phyloP scores from a whole-genome alignment of 2,113 vertebrate genomes.

The Amia ocellicauda region DNA sequence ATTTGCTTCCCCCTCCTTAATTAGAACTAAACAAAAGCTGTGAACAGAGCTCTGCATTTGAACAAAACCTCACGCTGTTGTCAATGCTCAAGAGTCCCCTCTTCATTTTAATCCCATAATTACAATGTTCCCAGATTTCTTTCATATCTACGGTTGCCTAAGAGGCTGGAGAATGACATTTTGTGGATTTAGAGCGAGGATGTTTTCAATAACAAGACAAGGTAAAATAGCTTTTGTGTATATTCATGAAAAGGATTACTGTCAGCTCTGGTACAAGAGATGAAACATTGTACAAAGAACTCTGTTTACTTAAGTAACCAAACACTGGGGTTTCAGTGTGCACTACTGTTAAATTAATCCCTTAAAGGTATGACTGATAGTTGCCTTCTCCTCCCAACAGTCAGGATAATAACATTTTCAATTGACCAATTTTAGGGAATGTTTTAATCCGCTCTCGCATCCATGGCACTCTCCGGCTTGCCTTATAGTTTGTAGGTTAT shows the following conservation, averaged over 20 bases:
- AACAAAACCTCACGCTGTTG: slow-evolving; percentile 17
- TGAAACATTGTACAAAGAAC: slow-evolving; percentile 19
- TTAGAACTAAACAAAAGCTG: slow-evolving; percentile 20
- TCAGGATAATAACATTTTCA: slow-evolving; percentile 15
- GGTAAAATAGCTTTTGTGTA: slow-evolving; percentile 22
- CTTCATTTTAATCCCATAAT: slow-evolving; percentile 35
- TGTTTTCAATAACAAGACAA: slow-evolving; percentile 32
- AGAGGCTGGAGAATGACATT: slow-evolving; percentile 38
- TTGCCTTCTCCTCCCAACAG: slow-evolving; percentile 10
- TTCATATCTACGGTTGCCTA: slow-evolving; percentile 39
- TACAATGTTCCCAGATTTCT: slow-evolving; percentile 36
- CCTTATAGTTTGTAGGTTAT: background rate
- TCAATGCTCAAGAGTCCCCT: slow-evolving; percentile 26
- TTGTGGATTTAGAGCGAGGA: slow-evolving; percentile 36
- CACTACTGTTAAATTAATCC: slow-evolving; percentile 24
- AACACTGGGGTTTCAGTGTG: slow-evolving; percentile 19
- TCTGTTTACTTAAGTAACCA: slow-evolving; percentile 18
- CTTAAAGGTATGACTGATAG: slow-evolving; percentile 14
- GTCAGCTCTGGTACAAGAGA: slow-evolving; percentile 19
- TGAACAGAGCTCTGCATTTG: slow-evolving; percentile 20
- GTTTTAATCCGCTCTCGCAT: background rate
- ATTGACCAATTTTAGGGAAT: slow-evolving; percentile 5
- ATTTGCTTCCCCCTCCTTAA: slow-evolving; percentile 20
- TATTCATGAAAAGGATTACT: slow-evolving; percentile 28
- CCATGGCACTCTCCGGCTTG: background rate